These are phyloP conservation scores for Fistularia commersonii DNA, from an alignment of 2,797 vertebrate genomes.

Conservation along the genomic window DNA sequence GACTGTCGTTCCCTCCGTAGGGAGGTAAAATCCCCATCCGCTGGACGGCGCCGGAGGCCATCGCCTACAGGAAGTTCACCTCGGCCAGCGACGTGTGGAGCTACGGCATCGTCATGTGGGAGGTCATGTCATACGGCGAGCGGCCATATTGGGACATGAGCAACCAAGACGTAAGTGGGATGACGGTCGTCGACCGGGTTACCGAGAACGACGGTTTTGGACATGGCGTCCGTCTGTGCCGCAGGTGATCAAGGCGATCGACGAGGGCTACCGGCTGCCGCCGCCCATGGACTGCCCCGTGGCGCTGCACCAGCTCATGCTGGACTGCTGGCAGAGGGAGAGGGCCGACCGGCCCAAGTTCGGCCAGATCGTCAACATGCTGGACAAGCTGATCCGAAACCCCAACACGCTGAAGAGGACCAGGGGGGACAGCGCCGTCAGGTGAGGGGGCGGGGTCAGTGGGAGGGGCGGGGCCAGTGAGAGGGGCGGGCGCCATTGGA, in stretches of 20 bases:
- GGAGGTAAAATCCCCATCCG: conserved; percentile 98
- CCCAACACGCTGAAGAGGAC: conserved; percentile 96
- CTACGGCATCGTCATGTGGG: conserved; percentile 98
- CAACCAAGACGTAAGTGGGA: conserved; percentile 93
- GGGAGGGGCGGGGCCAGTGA: too few species aligned
- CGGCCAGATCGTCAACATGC: conserved; percentile 98
- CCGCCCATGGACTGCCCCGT: conserved; percentile 98
- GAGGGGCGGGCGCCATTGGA: too few species aligned
- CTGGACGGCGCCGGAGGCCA: conserved; percentile 97
- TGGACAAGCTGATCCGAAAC: conserved; percentile 98
- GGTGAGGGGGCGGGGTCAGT: conserved; percentile 64
- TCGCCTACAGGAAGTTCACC: conserved; percentile 96
- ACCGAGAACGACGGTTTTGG: too few species aligned
- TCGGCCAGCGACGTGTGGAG: conserved; percentile 98
- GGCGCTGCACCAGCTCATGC: conserved; percentile 95
- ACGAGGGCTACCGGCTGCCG: conserved; percentile 94
- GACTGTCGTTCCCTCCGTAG: too few species aligned
- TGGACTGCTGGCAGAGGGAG: conserved; percentile 98
- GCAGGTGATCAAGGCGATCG: conserved; percentile 97
- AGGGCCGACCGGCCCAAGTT: conserved; percentile 93
- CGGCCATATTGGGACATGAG: conserved; percentile 99
- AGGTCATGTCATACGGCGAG: conserved; percentile 97
- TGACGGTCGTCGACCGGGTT: neutral
- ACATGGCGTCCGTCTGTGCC: too few species aligned
- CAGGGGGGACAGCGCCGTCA: conserved; percentile 80